Conservation (phyloP, 2,113 vertebrate genomes). For the Solea senegalensis region DNA sequence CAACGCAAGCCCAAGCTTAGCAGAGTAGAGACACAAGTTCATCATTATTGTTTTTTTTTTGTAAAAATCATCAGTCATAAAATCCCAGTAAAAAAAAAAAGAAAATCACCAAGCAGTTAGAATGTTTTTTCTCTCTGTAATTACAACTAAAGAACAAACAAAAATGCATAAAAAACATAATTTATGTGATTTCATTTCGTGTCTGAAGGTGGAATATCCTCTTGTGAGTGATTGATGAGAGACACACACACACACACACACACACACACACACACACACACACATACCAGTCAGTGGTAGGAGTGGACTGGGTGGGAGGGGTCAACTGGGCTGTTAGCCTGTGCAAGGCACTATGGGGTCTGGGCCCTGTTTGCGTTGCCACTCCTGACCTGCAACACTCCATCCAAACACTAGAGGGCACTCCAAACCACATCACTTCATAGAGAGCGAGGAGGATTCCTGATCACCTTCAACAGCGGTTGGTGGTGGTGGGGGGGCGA, state of each 20-base stretch:
- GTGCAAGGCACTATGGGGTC: conserved; percentile 79
- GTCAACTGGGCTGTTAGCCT: conserved; percentile 65
- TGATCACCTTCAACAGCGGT: conserved; percentile 41
- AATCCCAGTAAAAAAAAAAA: conserved; percentile 42
- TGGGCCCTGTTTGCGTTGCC: conserved; percentile 50
- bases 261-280: conserved; percentile 2
- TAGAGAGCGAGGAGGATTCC: conserved; percentile 35
- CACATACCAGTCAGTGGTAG: conserved; percentile 26
- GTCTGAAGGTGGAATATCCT: conserved; percentile 42
- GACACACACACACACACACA: no score
- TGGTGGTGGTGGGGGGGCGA: neutral
- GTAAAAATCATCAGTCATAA: conserved; percentile 53
- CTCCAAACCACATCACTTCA: conserved; percentile 43
- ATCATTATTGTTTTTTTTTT: conserved; percentile 36
- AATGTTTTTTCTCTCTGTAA: conserved; percentile 47
- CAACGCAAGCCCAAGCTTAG: conserved; percentile 70
- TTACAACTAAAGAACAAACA: conserved; percentile 39
- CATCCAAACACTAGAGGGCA: conserved; percentile 63
- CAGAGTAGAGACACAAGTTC: conserved; percentile 66
- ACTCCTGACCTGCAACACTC: conserved; percentile 51
- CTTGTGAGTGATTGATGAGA: conserved; percentile 36
- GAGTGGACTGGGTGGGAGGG: conserved; percentile 40
- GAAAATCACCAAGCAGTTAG: conserved; percentile 47
- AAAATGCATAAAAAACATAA: conserved; percentile 15
- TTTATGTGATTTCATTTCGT: conserved; percentile 27